Evolutionary conservation across 1,140 invertebrate species (phyloP).

Genomic region (Vanessa atalanta): DNA sequence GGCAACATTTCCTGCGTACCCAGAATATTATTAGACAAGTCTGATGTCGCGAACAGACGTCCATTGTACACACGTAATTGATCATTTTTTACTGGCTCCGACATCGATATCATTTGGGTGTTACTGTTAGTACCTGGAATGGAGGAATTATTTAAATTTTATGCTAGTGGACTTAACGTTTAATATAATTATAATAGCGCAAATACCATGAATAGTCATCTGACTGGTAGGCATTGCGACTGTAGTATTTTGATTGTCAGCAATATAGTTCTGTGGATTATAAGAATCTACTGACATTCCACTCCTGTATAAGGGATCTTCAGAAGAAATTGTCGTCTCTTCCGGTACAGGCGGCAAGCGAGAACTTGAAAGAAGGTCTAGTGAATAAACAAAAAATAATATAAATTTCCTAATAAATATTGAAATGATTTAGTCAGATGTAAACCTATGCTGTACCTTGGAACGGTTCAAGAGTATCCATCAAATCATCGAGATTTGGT

Average conservation of each 20-base stretch:
- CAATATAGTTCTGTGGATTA: constrained; percentile 57
- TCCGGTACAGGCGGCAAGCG: constrained; percentile 82
- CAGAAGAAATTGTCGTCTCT: constrained; percentile 67
- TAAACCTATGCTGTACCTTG: constrained; percentile 83
- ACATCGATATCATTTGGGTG: constrained; percentile 68
- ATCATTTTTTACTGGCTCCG: constrained; percentile 65
- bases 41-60: constrained; percentile 54
- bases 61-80: constrained; percentile 64
- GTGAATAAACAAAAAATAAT: constrained; percentile 23
- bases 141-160: constrained; percentile 17
- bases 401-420: not conserved
- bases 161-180: not conserved
- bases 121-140: constrained; percentile 68
- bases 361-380: constrained; percentile 65
- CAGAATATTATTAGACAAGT: constrained; percentile 58
- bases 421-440: not conserved
- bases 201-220: constrained; percentile 70
- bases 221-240: constrained; percentile 73
- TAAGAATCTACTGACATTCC: constrained; percentile 71
- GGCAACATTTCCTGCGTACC: constrained; percentile 54
- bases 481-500: constrained; percentile 98
- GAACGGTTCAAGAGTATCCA: constrained; percentile 93
- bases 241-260: constrained; percentile 53
- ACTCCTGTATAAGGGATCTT: constrained; percentile 66
- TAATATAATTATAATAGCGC: constrained; percentile 25